These are phyloP conservation scores for Opisthograptis luteolata DNA, from an alignment of 2,888 invertebrate species.

Conservation along the genomic window DNA sequence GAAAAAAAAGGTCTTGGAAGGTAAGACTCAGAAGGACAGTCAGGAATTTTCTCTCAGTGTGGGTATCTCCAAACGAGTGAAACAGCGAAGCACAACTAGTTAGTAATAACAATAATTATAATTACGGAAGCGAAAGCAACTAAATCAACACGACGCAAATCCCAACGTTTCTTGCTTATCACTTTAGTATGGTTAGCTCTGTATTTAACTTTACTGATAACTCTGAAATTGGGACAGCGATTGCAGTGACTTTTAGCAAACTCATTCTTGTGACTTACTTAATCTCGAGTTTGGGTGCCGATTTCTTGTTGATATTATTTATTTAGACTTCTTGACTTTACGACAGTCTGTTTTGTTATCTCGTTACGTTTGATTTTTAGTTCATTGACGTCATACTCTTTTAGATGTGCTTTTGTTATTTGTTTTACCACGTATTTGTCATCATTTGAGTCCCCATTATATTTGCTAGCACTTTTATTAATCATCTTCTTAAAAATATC, in stretches of 20 bases:
- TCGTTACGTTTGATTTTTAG: too few species aligned
- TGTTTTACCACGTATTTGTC: too few species aligned
- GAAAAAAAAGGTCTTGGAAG: too few species aligned
- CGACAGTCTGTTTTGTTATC: too few species aligned
- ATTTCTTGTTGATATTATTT: neutral
- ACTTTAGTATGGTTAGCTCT: constrained; percentile 52
- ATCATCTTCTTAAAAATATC: neutral
- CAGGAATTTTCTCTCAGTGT: too few species aligned
- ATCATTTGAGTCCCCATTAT: too few species aligned
- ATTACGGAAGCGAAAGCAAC: constrained; percentile 14
- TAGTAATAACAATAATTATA: neutral
- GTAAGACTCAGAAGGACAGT: too few species aligned
- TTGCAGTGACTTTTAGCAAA: constrained; percentile 59
- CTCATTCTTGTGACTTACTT: constrained; percentile 33
- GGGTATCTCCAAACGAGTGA: too few species aligned
- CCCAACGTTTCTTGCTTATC: constrained; percentile 49
- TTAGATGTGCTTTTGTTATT: neutral
- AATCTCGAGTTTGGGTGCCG: constrained; percentile 24
- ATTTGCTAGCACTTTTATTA: too few species aligned
- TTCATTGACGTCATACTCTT: too few species aligned
- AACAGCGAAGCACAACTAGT: too few species aligned
- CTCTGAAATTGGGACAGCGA: constrained; percentile 70
- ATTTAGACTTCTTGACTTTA: neutral
- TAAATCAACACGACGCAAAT: constrained; percentile 32
- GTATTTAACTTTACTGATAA: constrained; percentile 74